These are phyloP conservation scores for Nautilus pompilius DNA, from an alignment of 1,140 invertebrate genomes.

Conservation along the genomic window DNA sequence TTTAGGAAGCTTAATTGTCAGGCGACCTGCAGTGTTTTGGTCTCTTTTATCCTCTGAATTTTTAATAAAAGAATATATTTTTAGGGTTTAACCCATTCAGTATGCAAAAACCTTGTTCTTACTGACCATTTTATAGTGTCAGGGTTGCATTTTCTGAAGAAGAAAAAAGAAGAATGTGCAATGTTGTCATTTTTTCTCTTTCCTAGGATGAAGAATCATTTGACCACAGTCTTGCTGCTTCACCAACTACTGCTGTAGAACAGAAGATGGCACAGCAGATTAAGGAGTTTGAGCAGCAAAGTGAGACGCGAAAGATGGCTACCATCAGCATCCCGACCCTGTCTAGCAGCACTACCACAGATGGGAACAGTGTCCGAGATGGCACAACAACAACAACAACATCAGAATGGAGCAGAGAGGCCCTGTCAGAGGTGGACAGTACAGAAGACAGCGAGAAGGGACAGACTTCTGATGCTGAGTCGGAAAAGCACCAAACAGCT, in stretches of 20 bases:
- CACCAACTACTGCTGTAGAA: conserved; percentile 35
- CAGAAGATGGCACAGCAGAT: conserved; percentile 55
- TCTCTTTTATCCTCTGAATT: too few relatives aligned
- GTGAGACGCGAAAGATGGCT: neutral
- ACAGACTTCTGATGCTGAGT: conserved; percentile 44
- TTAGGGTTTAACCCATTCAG: too few relatives aligned
- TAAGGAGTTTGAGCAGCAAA: conserved; percentile 43
- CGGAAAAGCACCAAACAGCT: conserved; percentile 19
- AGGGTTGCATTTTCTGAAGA: too few relatives aligned
- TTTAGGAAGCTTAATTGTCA: too few relatives aligned
- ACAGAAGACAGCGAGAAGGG: conserved; percentile 46
- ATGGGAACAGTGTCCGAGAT: conserved; percentile 20
- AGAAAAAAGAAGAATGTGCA: too few relatives aligned
- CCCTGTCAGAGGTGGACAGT: conserved; percentile 38
- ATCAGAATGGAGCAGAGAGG: conserved; percentile 35
- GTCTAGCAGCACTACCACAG: conserved; percentile 19
- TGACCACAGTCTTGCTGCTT: too few relatives aligned
- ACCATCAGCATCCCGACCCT: neutral
- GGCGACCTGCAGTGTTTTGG: too few relatives aligned
- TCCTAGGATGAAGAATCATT: too few relatives aligned
- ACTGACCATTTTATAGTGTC: too few relatives aligned
- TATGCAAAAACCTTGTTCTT: too few relatives aligned
- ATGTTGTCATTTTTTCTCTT: too few relatives aligned
- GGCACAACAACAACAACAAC: conserved; percentile 23
- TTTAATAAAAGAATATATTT: too few relatives aligned